phyloP scores from a whole-genome alignment of 2,113 vertebrate species.

The Laticauda laticaudata region DNA sequence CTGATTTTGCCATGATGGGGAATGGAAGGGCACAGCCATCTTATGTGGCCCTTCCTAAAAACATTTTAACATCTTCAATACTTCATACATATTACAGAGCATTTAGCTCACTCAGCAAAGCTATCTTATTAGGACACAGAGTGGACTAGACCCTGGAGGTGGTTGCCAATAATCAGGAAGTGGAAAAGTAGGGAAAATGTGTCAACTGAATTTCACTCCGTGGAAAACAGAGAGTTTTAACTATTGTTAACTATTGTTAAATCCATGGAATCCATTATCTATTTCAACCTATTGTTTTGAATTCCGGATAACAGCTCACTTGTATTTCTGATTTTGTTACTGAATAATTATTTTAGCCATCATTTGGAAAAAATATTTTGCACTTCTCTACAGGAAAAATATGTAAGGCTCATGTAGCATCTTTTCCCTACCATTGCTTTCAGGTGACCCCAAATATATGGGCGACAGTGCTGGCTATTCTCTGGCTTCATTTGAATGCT shows the following conservation, averaged over 20 bases:
- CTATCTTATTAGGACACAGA: neutral
- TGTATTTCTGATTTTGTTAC: neutral
- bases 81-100: neutral
- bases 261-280: neutral
- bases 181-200: neutral
- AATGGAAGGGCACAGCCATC: neutral
- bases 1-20: neutral
- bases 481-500: slow-evolving; percentile 77
- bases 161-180: neutral
- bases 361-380: neutral
- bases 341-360: neutral
- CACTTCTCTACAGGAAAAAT: neutral
- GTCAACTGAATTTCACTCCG: neutral
- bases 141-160: neutral
- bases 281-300: neutral
- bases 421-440: neutral
- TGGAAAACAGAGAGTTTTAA: neutral
- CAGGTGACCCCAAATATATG: slow-evolving; percentile 46
- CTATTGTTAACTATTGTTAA: neutral
- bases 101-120: neutral
- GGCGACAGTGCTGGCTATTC: slow-evolving; percentile 79
- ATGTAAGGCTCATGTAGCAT: neutral
- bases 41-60: neutral
- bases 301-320: neutral
- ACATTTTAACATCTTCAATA: neutral